These are phyloP conservation scores for Xestia sexstrigata DNA, from an alignment of 2,888 invertebrate genomes.

Conservation along the genomic window DNA sequence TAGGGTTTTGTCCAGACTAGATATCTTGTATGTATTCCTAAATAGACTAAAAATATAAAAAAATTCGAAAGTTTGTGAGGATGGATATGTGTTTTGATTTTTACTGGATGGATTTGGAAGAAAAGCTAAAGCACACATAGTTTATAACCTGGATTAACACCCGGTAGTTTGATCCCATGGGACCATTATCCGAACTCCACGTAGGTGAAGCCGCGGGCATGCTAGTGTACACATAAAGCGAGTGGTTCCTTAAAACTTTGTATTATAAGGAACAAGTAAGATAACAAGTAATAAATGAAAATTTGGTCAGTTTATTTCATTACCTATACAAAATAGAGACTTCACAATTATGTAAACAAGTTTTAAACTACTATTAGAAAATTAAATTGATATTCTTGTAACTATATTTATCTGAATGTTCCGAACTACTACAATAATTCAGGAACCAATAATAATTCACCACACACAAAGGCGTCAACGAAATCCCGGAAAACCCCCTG, in stretches of 20 bases:
- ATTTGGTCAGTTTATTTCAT: not conserved
- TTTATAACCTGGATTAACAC: no score
- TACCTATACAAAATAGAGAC: not conserved
- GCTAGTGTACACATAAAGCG: no score
- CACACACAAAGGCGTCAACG: conserved; percentile 14
- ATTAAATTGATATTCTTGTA: not conserved
- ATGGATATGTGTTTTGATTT: no score
- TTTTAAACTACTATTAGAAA: not conserved
- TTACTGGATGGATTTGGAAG: no score
- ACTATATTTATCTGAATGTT: not conserved
- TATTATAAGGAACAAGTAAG: not conserved
- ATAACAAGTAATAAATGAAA: not conserved
- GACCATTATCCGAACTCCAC: no score
- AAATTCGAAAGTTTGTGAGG: no score
- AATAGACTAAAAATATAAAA: no score
- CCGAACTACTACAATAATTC: not conserved
- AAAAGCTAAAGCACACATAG: no score
- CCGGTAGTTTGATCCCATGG: no score
- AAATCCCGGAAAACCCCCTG: conserved; percentile 38
- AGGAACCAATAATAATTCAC: conserved; percentile 11
- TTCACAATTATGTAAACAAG: not conserved
- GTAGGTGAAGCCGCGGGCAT: no score
- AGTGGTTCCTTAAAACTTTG: not conserved
- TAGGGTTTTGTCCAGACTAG: not conserved
- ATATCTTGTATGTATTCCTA: not conserved